Conservation (phyloP, 2,113 vertebrate species). For the Cyanistes caeruleus region DNA sequence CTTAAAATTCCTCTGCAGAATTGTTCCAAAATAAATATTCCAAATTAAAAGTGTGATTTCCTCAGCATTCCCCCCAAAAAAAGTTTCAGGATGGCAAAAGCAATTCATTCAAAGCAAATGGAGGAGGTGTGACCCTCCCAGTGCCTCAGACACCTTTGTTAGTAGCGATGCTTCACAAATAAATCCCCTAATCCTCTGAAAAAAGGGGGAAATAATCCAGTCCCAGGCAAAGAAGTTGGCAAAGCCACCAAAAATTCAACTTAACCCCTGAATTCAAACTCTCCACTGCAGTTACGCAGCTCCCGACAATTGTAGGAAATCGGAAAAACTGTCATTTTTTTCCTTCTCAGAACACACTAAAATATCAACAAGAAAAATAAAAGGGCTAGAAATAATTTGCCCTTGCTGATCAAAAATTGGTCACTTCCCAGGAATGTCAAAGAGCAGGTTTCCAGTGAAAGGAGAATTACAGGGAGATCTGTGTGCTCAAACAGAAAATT, state of each 20-base stretch:
- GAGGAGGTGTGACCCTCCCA: not conserved
- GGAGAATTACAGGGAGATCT: not conserved
- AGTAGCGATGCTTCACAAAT: not conserved
- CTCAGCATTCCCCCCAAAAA: not conserved
- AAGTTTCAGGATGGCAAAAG: not conserved
- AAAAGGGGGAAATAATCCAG: conserved; percentile 6
- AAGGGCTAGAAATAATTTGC: not conserved
- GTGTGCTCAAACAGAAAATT: not conserved
- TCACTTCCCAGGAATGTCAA: not conserved
- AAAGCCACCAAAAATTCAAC: not conserved
- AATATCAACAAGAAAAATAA: not conserved
- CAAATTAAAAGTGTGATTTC: not conserved
- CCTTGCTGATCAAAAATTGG: not conserved
- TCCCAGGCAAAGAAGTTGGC: not conserved
- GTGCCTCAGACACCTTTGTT: not conserved
- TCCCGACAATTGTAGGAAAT: fast-evolving
- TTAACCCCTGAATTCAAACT: not conserved
- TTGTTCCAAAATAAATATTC: not conserved
- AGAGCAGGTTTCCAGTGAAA: not conserved
- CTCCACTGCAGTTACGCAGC: fast-evolving
- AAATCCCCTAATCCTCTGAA: conserved; percentile 33
- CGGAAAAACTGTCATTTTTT: fast-evolving
- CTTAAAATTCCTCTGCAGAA: not conserved
- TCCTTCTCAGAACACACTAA: not conserved
- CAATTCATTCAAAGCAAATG: not conserved